These are phyloP conservation scores for Megamerina dolium DNA, from an alignment of 2,888 invertebrate species.

Conservation along the genomic window DNA sequence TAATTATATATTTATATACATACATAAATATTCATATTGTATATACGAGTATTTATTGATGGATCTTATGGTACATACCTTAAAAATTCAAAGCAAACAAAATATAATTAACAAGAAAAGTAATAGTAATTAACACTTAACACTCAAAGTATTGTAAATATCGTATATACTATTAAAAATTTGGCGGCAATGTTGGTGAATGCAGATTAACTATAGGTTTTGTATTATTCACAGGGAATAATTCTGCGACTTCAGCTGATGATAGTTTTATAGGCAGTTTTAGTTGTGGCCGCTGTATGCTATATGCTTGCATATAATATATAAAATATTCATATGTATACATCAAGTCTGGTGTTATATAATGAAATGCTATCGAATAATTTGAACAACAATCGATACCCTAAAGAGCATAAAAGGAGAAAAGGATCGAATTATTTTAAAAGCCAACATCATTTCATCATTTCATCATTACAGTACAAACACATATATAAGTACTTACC, in stretches of 20 bases:
- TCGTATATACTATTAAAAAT: conserved; percentile 21
- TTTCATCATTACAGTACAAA: background rate
- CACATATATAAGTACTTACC: conserved; percentile 24
- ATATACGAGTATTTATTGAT: too few relatives aligned
- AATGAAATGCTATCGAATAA: conserved; percentile 92
- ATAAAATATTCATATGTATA: conserved; percentile 90
- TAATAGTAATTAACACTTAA: too few relatives aligned
- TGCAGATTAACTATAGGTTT: conserved; percentile 20
- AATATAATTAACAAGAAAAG: too few relatives aligned
- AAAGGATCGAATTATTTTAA: background rate
- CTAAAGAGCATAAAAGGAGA: conserved; percentile 48
- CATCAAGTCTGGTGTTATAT: conserved; percentile 85
- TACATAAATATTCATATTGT: too few relatives aligned
- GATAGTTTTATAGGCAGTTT: conserved; percentile 19
- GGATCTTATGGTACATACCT: too few relatives aligned
- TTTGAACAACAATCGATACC: conserved; percentile 89
- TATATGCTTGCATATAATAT: conserved; percentile 80
- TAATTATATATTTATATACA: too few relatives aligned
- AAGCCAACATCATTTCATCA: background rate
- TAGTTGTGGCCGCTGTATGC: conserved; percentile 31
- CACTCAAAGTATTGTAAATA: too few relatives aligned
- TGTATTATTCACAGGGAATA: conserved; percentile 22
- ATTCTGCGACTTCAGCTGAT: conserved; percentile 16
- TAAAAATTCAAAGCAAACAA: too few relatives aligned
- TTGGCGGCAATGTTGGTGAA: conserved; percentile 19